Percentiles rank a stretch among this genome's conserved stretches.
Evolutionary conservation across 2,797 vertebrate species (phyloP).

Genomic region (Hippoglossus hippoglossus): DNA sequence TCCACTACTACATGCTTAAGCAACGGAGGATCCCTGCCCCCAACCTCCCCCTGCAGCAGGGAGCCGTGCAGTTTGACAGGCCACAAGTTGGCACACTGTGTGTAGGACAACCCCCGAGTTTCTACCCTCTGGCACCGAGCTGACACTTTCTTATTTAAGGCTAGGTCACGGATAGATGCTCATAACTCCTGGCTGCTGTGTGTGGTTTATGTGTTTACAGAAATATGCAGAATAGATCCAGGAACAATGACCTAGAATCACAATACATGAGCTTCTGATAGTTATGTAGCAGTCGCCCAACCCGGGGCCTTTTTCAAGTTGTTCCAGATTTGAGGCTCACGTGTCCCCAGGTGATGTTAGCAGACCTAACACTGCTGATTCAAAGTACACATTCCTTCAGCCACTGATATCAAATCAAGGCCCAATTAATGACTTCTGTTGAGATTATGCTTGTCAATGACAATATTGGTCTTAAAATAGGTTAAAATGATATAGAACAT

Average conservation of each 20-base stretch:
- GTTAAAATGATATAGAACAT: too few species aligned
- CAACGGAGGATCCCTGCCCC: constrained; percentile 56
- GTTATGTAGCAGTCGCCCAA: background rate
- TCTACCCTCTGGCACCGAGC: constrained; percentile 18
- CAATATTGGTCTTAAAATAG: too few species aligned
- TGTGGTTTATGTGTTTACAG: background rate
- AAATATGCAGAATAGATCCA: background rate
- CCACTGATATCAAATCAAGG: background rate
- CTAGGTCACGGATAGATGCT: background rate
- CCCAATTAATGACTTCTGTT: too few species aligned
- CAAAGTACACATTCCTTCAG: background rate
- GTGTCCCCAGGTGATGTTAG: background rate
- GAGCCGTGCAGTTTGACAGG: constrained; percentile 50
- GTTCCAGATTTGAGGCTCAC: constrained; percentile 1
- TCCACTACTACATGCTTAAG: constrained; percentile 69
- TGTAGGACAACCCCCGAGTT: constrained; percentile 10
- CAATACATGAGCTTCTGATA: background rate
- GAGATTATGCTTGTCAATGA: too few species aligned
- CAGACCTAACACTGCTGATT: background rate
- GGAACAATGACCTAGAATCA: background rate
- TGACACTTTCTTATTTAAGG: background rate
- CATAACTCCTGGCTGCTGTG: background rate
- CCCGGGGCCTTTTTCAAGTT: background rate
- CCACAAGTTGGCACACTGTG: constrained; percentile 37
- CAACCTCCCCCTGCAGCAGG: constrained; percentile 45